Evolutionary conservation across 2,888 invertebrate genomes (phyloP), one percentile per base, ranked within the genome.

Genomic region (Parnassius glacialis): DNA sequence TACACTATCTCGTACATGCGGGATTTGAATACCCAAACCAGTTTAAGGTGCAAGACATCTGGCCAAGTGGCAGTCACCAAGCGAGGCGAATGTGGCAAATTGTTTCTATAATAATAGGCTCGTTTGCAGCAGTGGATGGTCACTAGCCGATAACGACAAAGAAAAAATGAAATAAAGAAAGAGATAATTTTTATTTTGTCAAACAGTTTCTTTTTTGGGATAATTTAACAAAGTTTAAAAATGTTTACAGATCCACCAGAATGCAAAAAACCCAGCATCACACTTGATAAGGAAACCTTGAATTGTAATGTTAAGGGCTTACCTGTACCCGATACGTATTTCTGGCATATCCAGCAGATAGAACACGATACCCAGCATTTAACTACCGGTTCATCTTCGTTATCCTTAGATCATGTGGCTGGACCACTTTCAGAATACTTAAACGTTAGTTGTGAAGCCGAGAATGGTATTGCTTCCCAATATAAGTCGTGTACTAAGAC

Each of bases 381-480:
- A 1, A 90, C 91, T 0, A 89, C 90, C 0, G 91, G 90, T 2
- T 90, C 91, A 0, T 77, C 83, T 0, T 71, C 84, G 10, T 71
- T 91, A 12, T 87, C 87, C 0, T 69, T 91, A 1, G 74, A 79
- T 11, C 90, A 90, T 68, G 80, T 91, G 62, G 84, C 84, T 10
- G 90, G 90, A 0, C 83, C 87, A 0, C 62, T 90, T 10, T 82
- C 85, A 1, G 84, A 80, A 2, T 74, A 75, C 0, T 64, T 91
- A 7, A 83, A 77, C n/a, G 86, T 81, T 1, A 85, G 76, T 9
- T 91, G 91, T 65, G 89, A 88, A 64, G 90, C 90, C 1, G 84
- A 85, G 10, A 90, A 90, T 66, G 90, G 89, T 0, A 78, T 90
- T 7, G 87, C 90, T 0, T 83, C 85, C 0, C 91, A 91, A 59